Conservation (phyloP, 2,888 invertebrate species). For the Thymelicus acteon region DNA sequence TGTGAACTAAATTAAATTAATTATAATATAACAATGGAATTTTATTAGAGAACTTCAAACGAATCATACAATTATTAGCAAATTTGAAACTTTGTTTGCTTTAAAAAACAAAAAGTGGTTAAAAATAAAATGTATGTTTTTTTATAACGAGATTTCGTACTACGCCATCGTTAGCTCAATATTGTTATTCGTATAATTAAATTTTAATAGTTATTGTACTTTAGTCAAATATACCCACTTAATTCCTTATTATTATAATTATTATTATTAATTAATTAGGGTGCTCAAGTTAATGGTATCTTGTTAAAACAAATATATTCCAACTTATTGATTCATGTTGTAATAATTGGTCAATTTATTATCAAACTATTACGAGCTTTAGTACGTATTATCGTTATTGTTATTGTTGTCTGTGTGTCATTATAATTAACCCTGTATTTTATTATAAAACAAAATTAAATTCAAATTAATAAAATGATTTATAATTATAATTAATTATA, state of each 20-base stretch:
- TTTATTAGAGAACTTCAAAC: no score
- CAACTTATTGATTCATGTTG: conserved; percentile 32
- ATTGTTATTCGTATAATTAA: neutral
- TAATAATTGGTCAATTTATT: conserved; percentile 16
- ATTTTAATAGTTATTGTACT: neutral
- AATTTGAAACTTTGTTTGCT: no score
- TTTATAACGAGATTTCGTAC: neutral
- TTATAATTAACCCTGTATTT: conserved; percentile 6
- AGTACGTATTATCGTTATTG: neutral
- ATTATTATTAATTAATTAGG: conserved; percentile 17
- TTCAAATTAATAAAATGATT: neutral
- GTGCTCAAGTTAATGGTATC: conserved; percentile 43
- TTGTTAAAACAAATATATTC: conserved; percentile 41
- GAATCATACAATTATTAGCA: no score
- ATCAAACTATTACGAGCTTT: conserved; percentile 6
- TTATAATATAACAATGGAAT: no score
- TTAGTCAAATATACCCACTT: neutral
- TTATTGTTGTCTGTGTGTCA: neutral
- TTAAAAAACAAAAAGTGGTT: no score
- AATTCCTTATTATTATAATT: neutral
- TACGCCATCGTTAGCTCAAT: neutral
- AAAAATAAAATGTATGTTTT: neutral
- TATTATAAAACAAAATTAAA: neutral
- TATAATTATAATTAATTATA: neutral
- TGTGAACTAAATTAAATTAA: no score